phyloP scores from a whole-genome alignment of 2,888 invertebrate genomes.

The Alloplasta piceator region DNA sequence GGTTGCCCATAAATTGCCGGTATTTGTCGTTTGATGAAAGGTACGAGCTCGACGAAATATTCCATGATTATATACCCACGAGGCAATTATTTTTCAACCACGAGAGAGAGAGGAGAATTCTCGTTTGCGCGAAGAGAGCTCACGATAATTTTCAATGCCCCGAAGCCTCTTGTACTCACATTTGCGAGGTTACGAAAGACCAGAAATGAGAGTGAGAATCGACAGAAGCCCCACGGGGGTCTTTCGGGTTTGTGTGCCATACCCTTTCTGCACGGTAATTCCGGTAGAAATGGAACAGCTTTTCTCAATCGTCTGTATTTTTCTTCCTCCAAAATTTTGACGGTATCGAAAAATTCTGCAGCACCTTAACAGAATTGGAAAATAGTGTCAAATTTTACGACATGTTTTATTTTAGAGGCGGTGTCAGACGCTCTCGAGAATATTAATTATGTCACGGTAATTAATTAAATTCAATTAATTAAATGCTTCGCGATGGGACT shows the following conservation, averaged over 20 bases:
- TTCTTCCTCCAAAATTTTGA: background rate
- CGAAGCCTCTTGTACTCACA: slow-evolving; percentile 25
- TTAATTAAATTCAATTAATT: no score
- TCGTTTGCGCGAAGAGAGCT: slow-evolving; percentile 8
- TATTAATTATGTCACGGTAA: no score
- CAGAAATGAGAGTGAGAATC: slow-evolving; percentile 15
- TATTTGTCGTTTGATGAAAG: slow-evolving; percentile 9
- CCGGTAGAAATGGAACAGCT: background rate
- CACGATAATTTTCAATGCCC: slow-evolving; percentile 44
- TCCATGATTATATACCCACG: slow-evolving; percentile 8
- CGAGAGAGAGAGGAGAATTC: slow-evolving; percentile 10
- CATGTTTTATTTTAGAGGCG: no score
- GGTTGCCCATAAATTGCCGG: background rate
- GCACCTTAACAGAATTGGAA: no score
- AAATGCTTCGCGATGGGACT: no score
- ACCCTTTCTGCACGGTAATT: background rate
- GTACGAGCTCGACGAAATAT: background rate
- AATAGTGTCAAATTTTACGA: no score
- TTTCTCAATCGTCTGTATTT: slow-evolving; percentile 13
- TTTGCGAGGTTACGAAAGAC: background rate
- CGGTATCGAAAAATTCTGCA: no score
- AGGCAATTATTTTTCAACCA: slow-evolving; percentile 36
- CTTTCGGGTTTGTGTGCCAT: slow-evolving; percentile 7
- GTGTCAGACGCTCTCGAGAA: no score
- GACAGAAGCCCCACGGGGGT: slow-evolving; percentile 28